Evolutionary conservation across 1,140 invertebrate species (phyloP), one percentile per base, ranked within the genome.

Genomic region (Scaptomyza montana): DNA sequence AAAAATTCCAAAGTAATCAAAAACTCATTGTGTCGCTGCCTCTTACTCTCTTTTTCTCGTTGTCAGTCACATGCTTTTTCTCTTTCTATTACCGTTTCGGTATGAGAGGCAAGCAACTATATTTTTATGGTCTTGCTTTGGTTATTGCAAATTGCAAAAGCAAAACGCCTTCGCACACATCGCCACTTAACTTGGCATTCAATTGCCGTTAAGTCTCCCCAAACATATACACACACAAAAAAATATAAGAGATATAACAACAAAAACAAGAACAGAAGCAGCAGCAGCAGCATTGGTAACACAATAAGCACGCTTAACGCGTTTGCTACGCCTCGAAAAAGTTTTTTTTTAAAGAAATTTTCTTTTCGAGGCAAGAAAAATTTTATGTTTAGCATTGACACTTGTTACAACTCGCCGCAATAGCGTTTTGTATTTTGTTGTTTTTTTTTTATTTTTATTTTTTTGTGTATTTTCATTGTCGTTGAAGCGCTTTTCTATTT

Each of bases 1-100:
- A 87, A 73, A 87, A 87, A 84, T 89, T 87, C 81, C 78, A 87
- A 87, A 87, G 82, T 87, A 87, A 87, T 87, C 82, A 87, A 87
- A 87, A 87, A 89, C 82, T 87, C 82, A 87, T 87, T 87, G 82
- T 80, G 62, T 47, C 65, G 49, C 56, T 69, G 63, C 12, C 50
- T 41, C 64, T 63, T 65, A 57, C 61, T 45, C 43, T 46, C 43
- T 28, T 45, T 53, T n/a, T 43, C 12, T 43, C 39, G 43, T 21
- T 39, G 36, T 33, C 8, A 10, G 19, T 41, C 36, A 43, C 7
- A 25, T 28, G 16, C 43, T 39, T 46, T 8, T 10, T 21, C 30
- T 21, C 9, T 51, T 1, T 13, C 30, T 49, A 25, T 36, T 46
- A 41, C 45, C 39, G 57, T 65, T 45, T 67, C 67, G 41, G 67